These are phyloP conservation scores for Eremophila alpestris DNA, from an alignment of 2,797 vertebrate genomes.

Conservation along the genomic window DNA sequence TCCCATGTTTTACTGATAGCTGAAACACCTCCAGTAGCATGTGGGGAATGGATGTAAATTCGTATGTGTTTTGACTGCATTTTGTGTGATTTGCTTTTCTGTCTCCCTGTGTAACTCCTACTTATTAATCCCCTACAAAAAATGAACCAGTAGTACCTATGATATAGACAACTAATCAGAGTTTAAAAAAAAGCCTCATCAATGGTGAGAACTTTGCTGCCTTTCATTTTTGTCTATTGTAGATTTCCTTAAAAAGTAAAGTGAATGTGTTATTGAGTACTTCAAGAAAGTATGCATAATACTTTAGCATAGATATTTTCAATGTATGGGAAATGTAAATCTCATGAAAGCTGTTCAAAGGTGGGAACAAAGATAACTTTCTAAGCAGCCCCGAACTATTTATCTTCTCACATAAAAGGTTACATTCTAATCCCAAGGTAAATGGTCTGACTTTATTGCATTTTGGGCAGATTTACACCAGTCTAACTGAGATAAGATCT, in stretches of 20 bases:
- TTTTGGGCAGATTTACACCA: background rate
- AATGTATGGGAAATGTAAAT: background rate
- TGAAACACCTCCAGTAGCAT: fast-evolving
- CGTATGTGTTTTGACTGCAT: background rate
- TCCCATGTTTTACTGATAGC: background rate
- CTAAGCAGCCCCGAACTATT: background rate
- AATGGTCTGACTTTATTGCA: background rate
- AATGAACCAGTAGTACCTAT: background rate
- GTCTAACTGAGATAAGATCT: background rate
- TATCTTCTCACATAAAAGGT: background rate
- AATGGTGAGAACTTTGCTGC: background rate
- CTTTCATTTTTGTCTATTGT: background rate
- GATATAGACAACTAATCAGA: background rate
- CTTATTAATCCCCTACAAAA: background rate
- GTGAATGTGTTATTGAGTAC: background rate
- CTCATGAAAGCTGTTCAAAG: background rate
- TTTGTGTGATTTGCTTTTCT: background rate
- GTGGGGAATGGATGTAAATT: background rate
- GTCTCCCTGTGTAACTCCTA: background rate
- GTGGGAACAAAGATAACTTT: background rate
- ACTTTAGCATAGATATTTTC: background rate
- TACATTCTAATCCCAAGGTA: conserved; percentile 12
- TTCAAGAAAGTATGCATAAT: background rate
- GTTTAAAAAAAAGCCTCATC: background rate
- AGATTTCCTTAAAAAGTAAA: background rate